Evolutionary conservation across 2,113 vertebrate genomes (phyloP), one percentile per base, ranked within the genome.

Genomic region (Microcebus lehilahytsara): DNA sequence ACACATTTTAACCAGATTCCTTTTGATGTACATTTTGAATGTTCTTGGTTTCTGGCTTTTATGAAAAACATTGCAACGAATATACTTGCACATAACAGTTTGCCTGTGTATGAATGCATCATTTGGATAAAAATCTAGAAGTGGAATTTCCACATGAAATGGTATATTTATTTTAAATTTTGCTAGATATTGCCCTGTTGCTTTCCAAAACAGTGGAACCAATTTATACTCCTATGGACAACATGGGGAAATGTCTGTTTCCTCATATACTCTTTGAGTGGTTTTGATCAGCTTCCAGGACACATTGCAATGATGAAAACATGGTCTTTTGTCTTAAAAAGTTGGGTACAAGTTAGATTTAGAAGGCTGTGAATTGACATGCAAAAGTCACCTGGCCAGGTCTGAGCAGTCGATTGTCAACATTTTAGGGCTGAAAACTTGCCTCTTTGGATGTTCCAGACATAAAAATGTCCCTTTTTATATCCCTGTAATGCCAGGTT

Each of bases 71-170:
- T 8, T 64, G 62, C 22, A 37, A 6, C 14, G 5, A 93, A 17
- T 30, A 89, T n/a, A 42, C 4, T 25, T 58, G 67, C 32, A 66
- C 12, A 60, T 37, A 14, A 1, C 23, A 4, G 13, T 51, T 67
- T 64, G 34, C 7, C 56, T 49, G 46, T 9, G 7, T 32, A 14
- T 37, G n/a, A 40, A 9, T 42, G 7, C n/a, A 32, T 46, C 32
- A 84, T 87, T 86, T 79, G 19, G 64, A 83, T 71, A 66, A 19
- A 27, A 92, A 85, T 10, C 30, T 74, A 34, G 49, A 93, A 91
- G 86, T 56, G 37, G 53, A 89, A 89, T 93, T 93, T 88, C 64
- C n/a, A 58, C 90, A 62, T 72, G 60, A 77, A 94, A 89, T 51
- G 27, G 11, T 53, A 40, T 49, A 2, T 74, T 85, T 14, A n/a